A percentile compares a stretch with the other conserved stretches of the same genome.
Evolutionary conservation across 2,113 vertebrate genomes (phyloP).

Genomic region (Monopterus albus): DNA sequence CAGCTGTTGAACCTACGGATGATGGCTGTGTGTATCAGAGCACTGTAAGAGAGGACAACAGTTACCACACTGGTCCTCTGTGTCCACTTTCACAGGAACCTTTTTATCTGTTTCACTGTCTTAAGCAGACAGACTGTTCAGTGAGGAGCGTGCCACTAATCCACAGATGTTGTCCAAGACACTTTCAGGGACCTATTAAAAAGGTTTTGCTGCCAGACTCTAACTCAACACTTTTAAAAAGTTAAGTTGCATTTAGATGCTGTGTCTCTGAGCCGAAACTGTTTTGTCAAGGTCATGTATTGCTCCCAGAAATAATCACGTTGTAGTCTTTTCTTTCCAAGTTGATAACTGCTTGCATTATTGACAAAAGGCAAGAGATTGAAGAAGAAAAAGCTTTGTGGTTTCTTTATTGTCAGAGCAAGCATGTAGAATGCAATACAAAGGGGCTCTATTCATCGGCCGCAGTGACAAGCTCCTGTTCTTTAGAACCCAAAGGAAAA

Average conservation of each 20-base stretch:
- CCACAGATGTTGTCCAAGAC: conserved; percentile 40
- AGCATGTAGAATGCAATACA: conserved; percentile 57
- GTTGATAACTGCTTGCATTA: conserved; percentile 43
- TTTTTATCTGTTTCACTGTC: conserved; percentile 53
- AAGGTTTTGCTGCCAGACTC: conserved; percentile 16
- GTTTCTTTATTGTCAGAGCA: conserved; percentile 54
- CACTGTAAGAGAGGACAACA: conserved; percentile 56
- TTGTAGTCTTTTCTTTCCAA: conserved; percentile 18
- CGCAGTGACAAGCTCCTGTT: conserved; percentile 61
- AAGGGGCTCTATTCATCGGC: conserved; percentile 50
- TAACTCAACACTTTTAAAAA: conserved; percentile 30
- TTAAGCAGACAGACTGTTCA: conserved; percentile 33
- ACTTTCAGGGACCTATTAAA: conserved; percentile 41
- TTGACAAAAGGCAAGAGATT: conserved; percentile 48
- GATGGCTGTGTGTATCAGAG: conserved; percentile 49
- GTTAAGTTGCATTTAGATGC: conserved; percentile 19
- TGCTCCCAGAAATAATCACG: conserved; percentile 24
- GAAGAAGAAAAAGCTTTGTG: conserved; percentile 49
- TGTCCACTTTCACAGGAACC: conserved; percentile 51
- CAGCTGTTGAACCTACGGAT: conserved; percentile 74
- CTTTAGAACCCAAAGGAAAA: conserved; percentile 62
- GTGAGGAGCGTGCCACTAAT: conserved; percentile 12
- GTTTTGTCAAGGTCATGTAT: conserved; percentile 39
- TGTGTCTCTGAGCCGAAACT: background rate
- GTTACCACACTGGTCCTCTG: conserved; percentile 56